Percentiles rank a stretch among this genome's conserved stretches.
Evolutionary conservation across 2,888 invertebrate genomes (phyloP).

Genomic region (Rhamphomyia laevipes): DNA sequence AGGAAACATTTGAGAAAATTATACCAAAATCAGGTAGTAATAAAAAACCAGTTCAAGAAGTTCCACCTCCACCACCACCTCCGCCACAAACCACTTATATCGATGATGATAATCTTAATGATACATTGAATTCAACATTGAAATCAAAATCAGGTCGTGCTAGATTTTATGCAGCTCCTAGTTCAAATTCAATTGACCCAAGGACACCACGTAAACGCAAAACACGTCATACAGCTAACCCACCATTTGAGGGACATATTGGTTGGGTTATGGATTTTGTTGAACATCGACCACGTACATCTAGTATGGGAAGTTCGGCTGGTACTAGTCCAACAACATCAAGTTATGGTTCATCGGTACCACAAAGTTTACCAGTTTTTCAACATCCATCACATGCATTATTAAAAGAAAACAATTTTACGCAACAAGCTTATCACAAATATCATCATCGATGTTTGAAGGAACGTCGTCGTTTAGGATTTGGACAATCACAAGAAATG

Average conservation of each 20-base stretch:
- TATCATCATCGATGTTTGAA: slow-evolving; percentile 79
- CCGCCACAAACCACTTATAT: slow-evolving; percentile 52
- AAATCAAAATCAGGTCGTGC: slow-evolving; percentile 39
- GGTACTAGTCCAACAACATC: slow-evolving; percentile 66
- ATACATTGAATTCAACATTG: slow-evolving; percentile 24
- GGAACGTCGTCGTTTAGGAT: slow-evolving; percentile 88
- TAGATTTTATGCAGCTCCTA: slow-evolving; percentile 90
- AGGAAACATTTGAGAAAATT: slow-evolving; percentile 76
- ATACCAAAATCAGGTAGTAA: slow-evolving; percentile 46
- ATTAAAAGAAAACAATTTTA: slow-evolving; percentile 92
- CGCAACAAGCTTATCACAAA: slow-evolving; percentile 94
- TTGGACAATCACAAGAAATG: slow-evolving; percentile 97
- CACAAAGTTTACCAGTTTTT: slow-evolving; percentile 77
- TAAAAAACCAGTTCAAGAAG: slow-evolving; percentile 55
- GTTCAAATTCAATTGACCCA: slow-evolving; percentile 53
- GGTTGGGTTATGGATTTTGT: slow-evolving; percentile 95
- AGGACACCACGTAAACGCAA: slow-evolving; percentile 72
- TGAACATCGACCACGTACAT: slow-evolving; percentile 68
- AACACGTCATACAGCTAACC: slow-evolving; percentile 85
- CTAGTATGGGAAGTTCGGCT: slow-evolving; percentile 68
- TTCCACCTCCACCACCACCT: slow-evolving; percentile 73
- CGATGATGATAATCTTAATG: slow-evolving; percentile 19
- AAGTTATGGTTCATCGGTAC: slow-evolving; percentile 65
- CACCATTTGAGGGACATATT: slow-evolving; percentile 87
- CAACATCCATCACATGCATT: slow-evolving; percentile 94